Conservation (phyloP, 1,140 invertebrate genomes). For the Drosophila setifemur region DNA sequence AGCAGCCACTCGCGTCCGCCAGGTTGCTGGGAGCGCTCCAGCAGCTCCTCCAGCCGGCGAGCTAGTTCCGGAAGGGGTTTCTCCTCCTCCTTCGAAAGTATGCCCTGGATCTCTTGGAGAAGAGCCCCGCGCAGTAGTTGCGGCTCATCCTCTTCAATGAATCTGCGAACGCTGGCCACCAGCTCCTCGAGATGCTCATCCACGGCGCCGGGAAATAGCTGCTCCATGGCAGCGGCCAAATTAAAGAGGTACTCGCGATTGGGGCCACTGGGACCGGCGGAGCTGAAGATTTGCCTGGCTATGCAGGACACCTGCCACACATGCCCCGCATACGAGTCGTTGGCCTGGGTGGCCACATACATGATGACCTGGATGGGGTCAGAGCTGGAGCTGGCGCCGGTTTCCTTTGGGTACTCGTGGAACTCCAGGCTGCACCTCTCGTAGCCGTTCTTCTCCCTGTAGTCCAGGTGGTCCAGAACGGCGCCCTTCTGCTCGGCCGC, state of each 20-base stretch:
- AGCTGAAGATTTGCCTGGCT: constrained; percentile 89
- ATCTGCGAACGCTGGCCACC: constrained; percentile 83
- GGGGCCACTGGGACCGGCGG: constrained; percentile 91
- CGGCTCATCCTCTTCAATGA: constrained; percentile 83
- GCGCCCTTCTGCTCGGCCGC: constrained; percentile 86
- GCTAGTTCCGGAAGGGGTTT: not conserved
- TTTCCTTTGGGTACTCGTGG: constrained; percentile 85
- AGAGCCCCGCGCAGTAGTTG: constrained; percentile 51
- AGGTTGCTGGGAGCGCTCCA: constrained; percentile 22
- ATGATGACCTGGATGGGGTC: constrained; percentile 88
- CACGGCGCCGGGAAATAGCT: constrained; percentile 87
- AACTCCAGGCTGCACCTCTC: constrained; percentile 87
- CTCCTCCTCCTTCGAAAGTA: constrained; percentile 27
- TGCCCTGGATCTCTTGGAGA: constrained; percentile 33
- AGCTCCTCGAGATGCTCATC: constrained; percentile 91
- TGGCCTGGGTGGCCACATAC: constrained; percentile 91
- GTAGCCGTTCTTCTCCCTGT: constrained; percentile 95
- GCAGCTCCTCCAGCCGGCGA: constrained; percentile 37
- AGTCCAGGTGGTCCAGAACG: constrained; percentile 92
- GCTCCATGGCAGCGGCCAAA: constrained; percentile 90
- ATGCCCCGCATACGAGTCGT: constrained; percentile 89
- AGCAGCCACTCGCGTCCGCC: constrained; percentile 62
- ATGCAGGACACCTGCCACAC: constrained; percentile 89
- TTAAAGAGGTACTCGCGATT: constrained; percentile 95
- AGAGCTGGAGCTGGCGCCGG: constrained; percentile 44